A percentile compares a stretch with the other conserved stretches of the same genome.
These are phyloP conservation scores for Bradysia coprophila DNA, from an alignment of 1,140 invertebrate species.

Conservation along the genomic window DNA sequence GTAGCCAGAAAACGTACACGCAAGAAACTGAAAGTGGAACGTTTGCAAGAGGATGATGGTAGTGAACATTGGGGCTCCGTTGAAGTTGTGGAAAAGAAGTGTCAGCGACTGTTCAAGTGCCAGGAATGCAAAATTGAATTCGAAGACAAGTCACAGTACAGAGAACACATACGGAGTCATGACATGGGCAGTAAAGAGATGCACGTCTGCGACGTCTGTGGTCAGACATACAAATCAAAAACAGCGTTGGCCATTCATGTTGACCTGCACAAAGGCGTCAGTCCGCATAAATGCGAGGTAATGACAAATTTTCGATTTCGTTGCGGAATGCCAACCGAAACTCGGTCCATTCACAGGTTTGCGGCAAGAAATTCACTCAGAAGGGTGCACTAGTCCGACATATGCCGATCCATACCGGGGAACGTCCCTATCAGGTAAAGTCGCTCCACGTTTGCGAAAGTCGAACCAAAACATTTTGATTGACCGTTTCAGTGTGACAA, in stretches of 20 bases:
- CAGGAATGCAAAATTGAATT: neutral
- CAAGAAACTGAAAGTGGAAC: neutral
- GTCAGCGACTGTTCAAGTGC: neutral
- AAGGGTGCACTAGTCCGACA: conserved; percentile 37
- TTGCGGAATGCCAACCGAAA: neutral
- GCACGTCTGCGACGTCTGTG: conserved; percentile 27
- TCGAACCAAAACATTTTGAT: neutral
- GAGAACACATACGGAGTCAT: neutral
- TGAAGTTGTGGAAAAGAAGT: neutral
- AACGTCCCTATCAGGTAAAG: conserved; percentile 32
- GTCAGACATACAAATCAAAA: conserved; percentile 26
- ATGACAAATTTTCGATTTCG: neutral
- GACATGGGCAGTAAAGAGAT: neutral
- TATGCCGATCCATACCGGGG: conserved; percentile 41
- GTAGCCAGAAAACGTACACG: neutral
- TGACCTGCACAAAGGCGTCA: conserved; percentile 29
- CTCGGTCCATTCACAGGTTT: conserved; percentile 21
- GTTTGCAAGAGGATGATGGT: neutral
- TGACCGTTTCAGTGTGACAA: conserved; percentile 23
- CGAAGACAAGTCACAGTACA: neutral
- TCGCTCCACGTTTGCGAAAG: too few species aligned
- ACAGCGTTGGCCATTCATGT: conserved; percentile 24
- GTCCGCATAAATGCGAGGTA: conserved; percentile 26
- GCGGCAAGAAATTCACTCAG: conserved; percentile 51
- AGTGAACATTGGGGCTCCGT: too few species aligned